A percentile compares a stretch with the other conserved stretches of the same genome.
These are phyloP conservation scores for Carassius carassius DNA, from an alignment of 2,113 vertebrate genomes.

Conservation along the genomic window DNA sequence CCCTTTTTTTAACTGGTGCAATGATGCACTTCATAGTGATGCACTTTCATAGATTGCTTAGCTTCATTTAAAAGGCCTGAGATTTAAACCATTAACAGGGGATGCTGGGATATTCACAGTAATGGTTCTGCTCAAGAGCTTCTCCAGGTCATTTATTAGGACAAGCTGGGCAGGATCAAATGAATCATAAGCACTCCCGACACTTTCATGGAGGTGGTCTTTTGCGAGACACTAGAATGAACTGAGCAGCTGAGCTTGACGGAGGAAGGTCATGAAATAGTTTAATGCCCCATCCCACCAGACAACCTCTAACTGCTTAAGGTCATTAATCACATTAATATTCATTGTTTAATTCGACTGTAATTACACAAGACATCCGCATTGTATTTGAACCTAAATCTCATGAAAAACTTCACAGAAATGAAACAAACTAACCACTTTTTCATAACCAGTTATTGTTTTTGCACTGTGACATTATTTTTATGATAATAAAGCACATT, in stretches of 20 bases:
- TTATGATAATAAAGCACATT: not conserved
- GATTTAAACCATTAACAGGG: not conserved
- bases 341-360: slow-evolving; percentile 9
- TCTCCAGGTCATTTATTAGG: slow-evolving; percentile 25
- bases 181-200: not conserved
- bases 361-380: not conserved
- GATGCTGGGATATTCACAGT: not conserved
- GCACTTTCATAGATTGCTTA: not conserved
- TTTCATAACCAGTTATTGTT: not conserved
- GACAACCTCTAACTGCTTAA: slow-evolving; percentile 12
- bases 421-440: not conserved
- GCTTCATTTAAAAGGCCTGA: not conserved
- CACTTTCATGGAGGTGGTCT: slow-evolving; percentile 25
- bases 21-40: not conserved
- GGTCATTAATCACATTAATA: slow-evolving; percentile 33
- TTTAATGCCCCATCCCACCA: slow-evolving; percentile 24
- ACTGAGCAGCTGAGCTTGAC: slow-evolving; percentile 16
- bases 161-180: not conserved
- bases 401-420: not conserved
- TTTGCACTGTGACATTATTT: not conserved
- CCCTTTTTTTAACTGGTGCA: not conserved
- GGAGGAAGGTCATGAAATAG: slow-evolving; percentile 4
- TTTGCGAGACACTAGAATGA: not conserved
- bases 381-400: not conserved
- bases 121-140: not conserved